These are phyloP conservation scores for Alosa sapidissima DNA, from an alignment of 2,797 vertebrate species.

Conservation along the genomic window DNA sequence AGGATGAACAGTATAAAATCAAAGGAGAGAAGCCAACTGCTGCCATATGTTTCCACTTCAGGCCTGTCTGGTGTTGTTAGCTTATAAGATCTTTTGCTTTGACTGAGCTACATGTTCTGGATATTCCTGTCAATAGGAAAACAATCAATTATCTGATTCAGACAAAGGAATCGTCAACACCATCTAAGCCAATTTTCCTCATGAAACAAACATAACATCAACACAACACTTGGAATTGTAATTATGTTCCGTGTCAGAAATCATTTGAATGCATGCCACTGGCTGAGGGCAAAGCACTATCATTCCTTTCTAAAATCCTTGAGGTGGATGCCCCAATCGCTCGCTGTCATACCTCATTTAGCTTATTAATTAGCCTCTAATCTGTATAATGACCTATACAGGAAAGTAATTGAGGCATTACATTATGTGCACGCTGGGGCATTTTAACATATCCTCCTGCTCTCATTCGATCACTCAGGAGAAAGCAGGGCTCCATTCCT, in stretches of 20 bases:
- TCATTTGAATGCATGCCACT: not conserved
- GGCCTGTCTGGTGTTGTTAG: not conserved
- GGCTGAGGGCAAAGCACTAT: not conserved
- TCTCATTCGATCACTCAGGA: not conserved
- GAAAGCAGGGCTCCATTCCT: not conserved
- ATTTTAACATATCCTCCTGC: not conserved
- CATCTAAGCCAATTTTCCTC: not conserved
- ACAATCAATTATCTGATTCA: not conserved
- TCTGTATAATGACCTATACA: constrained; percentile 34
- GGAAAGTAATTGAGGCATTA: constrained; percentile 37
- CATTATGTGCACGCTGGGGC: not conserved
- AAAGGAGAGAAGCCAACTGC: not conserved
- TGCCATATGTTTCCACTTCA: not conserved
- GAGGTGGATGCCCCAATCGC: constrained; percentile 24
- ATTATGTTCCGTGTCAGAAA: not conserved
- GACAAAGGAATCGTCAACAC: not conserved
- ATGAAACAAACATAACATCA: not conserved
- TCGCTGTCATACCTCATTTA: constrained; percentile 40
- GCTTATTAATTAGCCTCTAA: constrained; percentile 40
- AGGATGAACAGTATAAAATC: not conserved
- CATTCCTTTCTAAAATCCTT: not conserved
- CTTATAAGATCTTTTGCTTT: not conserved
- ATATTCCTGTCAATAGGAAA: not conserved
- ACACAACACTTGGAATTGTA: not conserved
- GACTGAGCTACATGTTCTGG: not conserved